phyloP scores from a whole-genome alignment of 1,140 invertebrate species.

The Drosophila asahinai region DNA sequence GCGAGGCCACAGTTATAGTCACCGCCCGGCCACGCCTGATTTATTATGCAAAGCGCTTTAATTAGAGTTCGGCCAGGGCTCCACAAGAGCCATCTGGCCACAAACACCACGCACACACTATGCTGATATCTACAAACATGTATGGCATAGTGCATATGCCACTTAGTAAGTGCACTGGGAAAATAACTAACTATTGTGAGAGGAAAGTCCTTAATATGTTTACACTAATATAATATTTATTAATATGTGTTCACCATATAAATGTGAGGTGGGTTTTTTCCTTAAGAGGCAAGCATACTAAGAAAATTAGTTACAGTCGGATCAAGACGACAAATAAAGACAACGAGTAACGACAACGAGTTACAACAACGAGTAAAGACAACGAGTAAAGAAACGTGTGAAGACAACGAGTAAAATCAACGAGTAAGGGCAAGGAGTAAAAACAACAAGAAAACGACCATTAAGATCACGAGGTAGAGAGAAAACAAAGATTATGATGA shows the following conservation, averaged over 20 bases:
- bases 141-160: background rate
- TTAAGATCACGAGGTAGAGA: background rate
- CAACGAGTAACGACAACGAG: background rate
- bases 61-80: constrained; percentile 52
- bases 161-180: constrained; percentile 11
- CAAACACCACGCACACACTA: constrained; percentile 14
- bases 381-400: no score
- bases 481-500: background rate
- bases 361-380: no score
- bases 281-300: background rate
- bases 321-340: background rate
- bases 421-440: no score
- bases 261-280: background rate
- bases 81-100: constrained; percentile 29
- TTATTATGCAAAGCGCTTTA: constrained; percentile 79
- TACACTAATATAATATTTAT: no score
- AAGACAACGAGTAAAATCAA: no score
- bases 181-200: no score
- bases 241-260: background rate
- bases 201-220: no score
- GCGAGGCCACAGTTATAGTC: constrained; percentile 44
- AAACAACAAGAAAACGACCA: background rate
- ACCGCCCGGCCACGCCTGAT: constrained; percentile 41
- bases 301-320: background rate
- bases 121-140: background rate